Base-by-base conservation (phyloP, 2,113 vertebrate species). In the Penelope pileata region DNA sequence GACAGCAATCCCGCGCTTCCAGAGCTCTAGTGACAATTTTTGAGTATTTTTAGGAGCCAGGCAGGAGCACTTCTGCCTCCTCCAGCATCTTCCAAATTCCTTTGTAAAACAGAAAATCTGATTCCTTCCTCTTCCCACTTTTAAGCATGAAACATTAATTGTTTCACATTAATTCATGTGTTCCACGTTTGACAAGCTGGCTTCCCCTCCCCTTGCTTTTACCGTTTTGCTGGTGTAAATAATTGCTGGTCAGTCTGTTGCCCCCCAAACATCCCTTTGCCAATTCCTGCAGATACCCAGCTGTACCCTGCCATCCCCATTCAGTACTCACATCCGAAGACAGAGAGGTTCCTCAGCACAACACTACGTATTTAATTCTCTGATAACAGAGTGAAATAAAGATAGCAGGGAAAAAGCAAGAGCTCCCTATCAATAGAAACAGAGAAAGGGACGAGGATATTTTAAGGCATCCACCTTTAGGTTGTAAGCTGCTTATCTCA, bases 401-500 rank as follows among this genome's bases (percentile, higher is more conserved):
- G 91, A 58, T 2, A 79, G 70, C 64, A 30, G 66, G 30, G 76
- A 6, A 53, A 10, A 26, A 36, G 66, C 69, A 48, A 76, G 86
- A 89, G 87, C 92, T 93, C 24, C 0, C 66, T 50, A 1, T 29
- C 54, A 8, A 6, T 21, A 38, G 67, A 17, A 72, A 45, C 24
- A 47, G 59, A n/a, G 81, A 30, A 80, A 75, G 82, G 87, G 90
- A 86, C 69, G 0, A 18, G 24, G 86, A 62, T 90, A 70, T 90
- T 92, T 93, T 53, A 60, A 93, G 62, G 81, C 75, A 17, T 86
- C 89, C 96, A 91, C 96, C 95, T 96, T 85, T 86, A 26, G 95
- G 94, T 79, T 89, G 82, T 74, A 47, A 94, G 90, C 87, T 2
- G 91, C 83, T 94, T 89, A 92, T 96, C 94, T 83, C 72, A 36